A percentile compares a stretch with the other conserved stretches of the same genome.
Evolutionary conservation across 2,113 vertebrate species (phyloP).

Genomic region (Malurus elegans): DNA sequence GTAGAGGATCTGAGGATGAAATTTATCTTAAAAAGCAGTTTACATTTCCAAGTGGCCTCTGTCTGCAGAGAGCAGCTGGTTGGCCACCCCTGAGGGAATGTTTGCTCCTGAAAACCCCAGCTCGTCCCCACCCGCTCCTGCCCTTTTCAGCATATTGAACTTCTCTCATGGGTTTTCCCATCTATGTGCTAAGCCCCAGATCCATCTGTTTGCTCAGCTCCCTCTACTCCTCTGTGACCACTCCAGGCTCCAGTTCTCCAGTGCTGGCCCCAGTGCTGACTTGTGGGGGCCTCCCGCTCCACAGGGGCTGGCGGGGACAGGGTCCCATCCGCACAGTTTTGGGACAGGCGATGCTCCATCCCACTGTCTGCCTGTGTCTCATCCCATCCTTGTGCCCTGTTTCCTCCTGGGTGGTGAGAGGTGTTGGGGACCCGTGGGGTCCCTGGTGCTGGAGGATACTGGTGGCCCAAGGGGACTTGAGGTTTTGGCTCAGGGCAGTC

Average conservation of each 20-base stretch:
- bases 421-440: neutral
- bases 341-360: neutral
- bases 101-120: neutral
- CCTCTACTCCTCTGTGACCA: neutral
- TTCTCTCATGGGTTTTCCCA: neutral
- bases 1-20: neutral
- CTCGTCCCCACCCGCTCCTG: neutral
- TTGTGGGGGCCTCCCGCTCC: fast-evolving
- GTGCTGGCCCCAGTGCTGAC: fast-evolving
- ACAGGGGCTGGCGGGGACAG: neutral
- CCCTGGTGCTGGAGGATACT: fast-evolving
- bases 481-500: fast-evolving
- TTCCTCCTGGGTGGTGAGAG: neutral
- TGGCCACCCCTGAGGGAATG: neutral
- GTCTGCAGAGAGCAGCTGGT: neutral
- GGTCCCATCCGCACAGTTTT: fast-evolving
- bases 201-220: neutral
- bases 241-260: neutral
- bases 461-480: neutral
- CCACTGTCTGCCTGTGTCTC: neutral
- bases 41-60: neutral
- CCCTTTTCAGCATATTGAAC: neutral
- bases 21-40: neutral
- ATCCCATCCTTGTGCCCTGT: neutral
- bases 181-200: neutral